Conservation (phyloP, 2,797 vertebrate species). For the Selene dorsalis region DNA sequence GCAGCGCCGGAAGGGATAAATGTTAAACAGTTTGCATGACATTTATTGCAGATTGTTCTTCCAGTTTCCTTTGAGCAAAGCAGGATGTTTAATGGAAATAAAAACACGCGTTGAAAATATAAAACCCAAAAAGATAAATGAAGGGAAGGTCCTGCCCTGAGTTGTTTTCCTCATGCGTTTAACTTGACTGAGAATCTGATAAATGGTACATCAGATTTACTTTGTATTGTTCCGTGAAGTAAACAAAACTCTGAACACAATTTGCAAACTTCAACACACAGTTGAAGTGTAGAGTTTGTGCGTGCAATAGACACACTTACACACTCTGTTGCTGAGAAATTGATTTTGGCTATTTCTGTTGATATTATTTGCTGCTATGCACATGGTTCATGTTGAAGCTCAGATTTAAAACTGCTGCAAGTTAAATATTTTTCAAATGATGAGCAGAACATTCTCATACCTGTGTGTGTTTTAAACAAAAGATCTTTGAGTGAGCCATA, state of each 20-base stretch:
- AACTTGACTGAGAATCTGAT: not conserved
- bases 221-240: not conserved
- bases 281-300: not conserved
- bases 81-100: conserved; percentile 13
- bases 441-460: not conserved
- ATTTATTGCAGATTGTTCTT: conserved; percentile 32
- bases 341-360: not conserved
- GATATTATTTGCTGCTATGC: not conserved
- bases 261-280: not conserved
- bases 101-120: conserved; percentile 11
- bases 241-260: not conserved
- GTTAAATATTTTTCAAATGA: not conserved
- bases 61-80: conserved; percentile 10
- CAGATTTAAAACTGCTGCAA: not conserved
- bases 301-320: not conserved
- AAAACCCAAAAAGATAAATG: conserved; percentile 1
- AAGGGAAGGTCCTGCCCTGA: not conserved
- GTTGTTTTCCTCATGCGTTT: not conserved
- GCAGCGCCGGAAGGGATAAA: conserved; percentile 27
- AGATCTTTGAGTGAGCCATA: not conserved
- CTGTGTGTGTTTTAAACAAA: conserved; percentile 9
- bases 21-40: conserved; percentile 33
- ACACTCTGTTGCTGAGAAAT: not conserved
- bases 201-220: not conserved
- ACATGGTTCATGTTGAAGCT: not conserved